Percentiles rank a stretch among this genome's conserved stretches.
Conservation (phyloP, 1,140 invertebrate species). For the Drosophila albomicans region DNA sequence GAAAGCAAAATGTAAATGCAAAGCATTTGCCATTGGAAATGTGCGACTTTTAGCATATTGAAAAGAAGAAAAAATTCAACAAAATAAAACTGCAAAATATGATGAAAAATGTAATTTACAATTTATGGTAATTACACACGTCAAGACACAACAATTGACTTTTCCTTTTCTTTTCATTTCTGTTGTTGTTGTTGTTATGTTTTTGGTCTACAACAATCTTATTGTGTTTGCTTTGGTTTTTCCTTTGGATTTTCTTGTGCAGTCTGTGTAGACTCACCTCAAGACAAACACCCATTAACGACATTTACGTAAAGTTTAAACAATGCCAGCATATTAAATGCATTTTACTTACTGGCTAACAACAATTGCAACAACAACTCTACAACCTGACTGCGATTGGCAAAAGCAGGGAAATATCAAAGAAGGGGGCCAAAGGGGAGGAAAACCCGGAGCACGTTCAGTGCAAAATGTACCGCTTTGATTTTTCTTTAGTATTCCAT, state of each 20-base stretch:
- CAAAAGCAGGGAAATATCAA: not conserved
- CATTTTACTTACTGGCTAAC: constrained; percentile 33
- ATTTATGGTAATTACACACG: constrained; percentile 81
- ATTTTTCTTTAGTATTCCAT: constrained; percentile 59
- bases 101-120: constrained; percentile 76
- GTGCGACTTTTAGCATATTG: constrained; percentile 75
- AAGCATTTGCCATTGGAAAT: constrained; percentile 73
- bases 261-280: constrained; percentile 34
- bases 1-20: constrained; percentile 61
- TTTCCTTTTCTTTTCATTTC: constrained; percentile 64
- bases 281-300: constrained; percentile 65
- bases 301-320: constrained; percentile 78
- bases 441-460: constrained; percentile 38
- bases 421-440: not conserved
- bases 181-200: too few species aligned
- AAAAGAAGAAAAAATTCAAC: constrained; percentile 17
- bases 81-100: constrained; percentile 46
- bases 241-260: constrained; percentile 18
- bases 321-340: constrained; percentile 49
- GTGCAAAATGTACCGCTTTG: constrained; percentile 67
- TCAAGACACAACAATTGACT: constrained; percentile 72
- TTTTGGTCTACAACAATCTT: constrained; percentile 43
- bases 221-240: constrained; percentile 59
- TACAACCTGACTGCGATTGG: constrained; percentile 42
- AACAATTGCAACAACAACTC: constrained; percentile 22